Evolutionary conservation across 2,888 invertebrate species (phyloP), one percentile per base, ranked within the genome.

Genomic region (Andrena marginata): DNA sequence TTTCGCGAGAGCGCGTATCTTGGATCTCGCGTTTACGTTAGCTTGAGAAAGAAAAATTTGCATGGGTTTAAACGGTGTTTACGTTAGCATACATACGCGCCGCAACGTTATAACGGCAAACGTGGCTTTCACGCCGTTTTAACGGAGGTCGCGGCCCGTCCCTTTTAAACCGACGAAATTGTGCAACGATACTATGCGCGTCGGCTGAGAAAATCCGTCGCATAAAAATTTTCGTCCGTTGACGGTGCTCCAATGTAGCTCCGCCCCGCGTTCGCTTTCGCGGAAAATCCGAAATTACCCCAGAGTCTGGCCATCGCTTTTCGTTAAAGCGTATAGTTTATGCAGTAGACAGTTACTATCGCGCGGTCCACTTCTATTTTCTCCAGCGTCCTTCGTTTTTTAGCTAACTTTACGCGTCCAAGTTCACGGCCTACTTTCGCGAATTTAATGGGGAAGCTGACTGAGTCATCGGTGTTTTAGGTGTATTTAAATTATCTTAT

Each of bases 201-300:
- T 16, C 42, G 23, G 42, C n/a, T 49, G 23, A 13, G 33, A 77
- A 33, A 65, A 77, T 65, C 51, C 64, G 49, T 64, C 8, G 49
- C n/a, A 64, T 78, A 56, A 70, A 78, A 59, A 20, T 59, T 33
- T 56, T 10, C 54, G 49, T 70, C 56, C 62, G 76, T 63, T 10
- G n/a, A 13, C 26, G 68, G 42, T 48, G 77, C 49, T 56, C 68
- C 51, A n/a, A 54, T 33, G 62, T 26, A 23, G 42, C 33, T n/a
- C 16, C 31, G 10, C 16, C 31, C 7, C 26, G 48, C 42, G 42
- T 0, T 42, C 20, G 31, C 8, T 64, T 64, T 33, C 70, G 16
- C 26, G 29, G 33, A 23, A 26, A 42, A 42, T 13, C 4, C 42
- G 42, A 42, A 42, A 42, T 42, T 42, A 42, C 42, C 42, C 16